Conservation (phyloP, 2,888 invertebrate species). For the Netelia melanura region DNA sequence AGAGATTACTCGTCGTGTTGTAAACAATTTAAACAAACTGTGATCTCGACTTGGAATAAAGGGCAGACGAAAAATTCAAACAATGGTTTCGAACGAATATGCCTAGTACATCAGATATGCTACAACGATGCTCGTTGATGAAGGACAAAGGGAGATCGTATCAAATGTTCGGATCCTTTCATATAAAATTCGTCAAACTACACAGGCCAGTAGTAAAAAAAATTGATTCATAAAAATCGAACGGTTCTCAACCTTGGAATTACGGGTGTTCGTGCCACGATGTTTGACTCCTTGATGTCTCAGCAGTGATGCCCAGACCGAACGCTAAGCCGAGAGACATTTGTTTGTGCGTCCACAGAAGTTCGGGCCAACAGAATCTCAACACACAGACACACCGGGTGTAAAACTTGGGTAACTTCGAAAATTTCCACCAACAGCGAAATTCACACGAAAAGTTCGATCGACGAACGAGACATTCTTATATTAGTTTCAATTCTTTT, state of each 20-base stretch:
- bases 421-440: slow-evolving; percentile 4
- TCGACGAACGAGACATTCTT: slow-evolving; percentile 46
- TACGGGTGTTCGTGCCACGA: slow-evolving; percentile 69
- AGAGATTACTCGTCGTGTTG: neutral
- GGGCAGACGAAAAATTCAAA: neutral
- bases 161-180: neutral
- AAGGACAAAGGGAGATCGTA: slow-evolving; percentile 14
- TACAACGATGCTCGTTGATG: neutral
- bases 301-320: slow-evolving; percentile 77
- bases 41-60: neutral
- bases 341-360: slow-evolving; percentile 51
- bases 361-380: slow-evolving; percentile 20
- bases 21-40: too few relatives aligned
- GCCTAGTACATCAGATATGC: neutral
- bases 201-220: slow-evolving; percentile 32
- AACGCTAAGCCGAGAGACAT: slow-evolving; percentile 64
- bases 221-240: slow-evolving; percentile 71
- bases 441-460: slow-evolving; percentile 7
- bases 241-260: slow-evolving; percentile 78
- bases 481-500: neutral
- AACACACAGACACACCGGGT: slow-evolving; percentile 24
- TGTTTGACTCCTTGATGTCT: slow-evolving; percentile 70
- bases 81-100: neutral
- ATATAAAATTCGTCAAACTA: neutral
- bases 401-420: neutral